Percentiles rank a stretch among this genome's conserved stretches.
Conservation (phyloP, 2,797 vertebrate species). For the Coluber constrictor region DNA sequence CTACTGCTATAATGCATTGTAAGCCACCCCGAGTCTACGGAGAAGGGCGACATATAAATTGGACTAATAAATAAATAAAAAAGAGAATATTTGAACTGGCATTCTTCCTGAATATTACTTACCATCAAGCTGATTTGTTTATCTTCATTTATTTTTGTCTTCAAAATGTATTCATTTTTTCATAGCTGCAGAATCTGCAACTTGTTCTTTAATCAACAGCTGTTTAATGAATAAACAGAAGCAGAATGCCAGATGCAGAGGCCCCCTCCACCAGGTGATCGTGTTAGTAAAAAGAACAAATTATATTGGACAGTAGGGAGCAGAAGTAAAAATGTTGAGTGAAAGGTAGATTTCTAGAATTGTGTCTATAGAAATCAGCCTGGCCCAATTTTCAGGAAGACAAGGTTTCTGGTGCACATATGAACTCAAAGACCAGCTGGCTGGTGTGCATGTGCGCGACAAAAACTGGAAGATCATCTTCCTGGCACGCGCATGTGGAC, state of each 20-base stretch:
- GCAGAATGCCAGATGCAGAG: conserved; percentile 4
- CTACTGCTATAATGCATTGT: no score
- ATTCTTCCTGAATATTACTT: background rate
- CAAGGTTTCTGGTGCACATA: no score
- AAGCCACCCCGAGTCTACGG: no score
- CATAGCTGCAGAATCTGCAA: conserved; percentile 18
- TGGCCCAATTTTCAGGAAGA: conserved; percentile 10
- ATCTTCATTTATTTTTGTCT: conserved; percentile 4
- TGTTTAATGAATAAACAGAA: conserved; percentile 35
- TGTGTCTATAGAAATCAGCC: background rate
- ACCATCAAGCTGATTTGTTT: conserved; percentile 29
- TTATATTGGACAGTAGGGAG: background rate
- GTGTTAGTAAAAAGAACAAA: conserved; percentile 19
- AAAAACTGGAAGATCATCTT: no score
- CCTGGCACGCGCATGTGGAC: no score
- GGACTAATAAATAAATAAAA: no score
- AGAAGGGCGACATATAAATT: no score
- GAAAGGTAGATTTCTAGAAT: conserved; percentile 6
- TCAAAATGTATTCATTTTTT: conserved; percentile 19
- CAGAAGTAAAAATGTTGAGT: background rate
- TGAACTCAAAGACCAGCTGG: no score
- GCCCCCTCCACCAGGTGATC: background rate
- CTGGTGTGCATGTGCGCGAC: no score
- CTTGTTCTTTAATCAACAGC: background rate
- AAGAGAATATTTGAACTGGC: conserved; percentile 21